Evolutionary conservation across 2,113 vertebrate species (phyloP).

Genomic region (Myxocyprinus asiaticus): DNA sequence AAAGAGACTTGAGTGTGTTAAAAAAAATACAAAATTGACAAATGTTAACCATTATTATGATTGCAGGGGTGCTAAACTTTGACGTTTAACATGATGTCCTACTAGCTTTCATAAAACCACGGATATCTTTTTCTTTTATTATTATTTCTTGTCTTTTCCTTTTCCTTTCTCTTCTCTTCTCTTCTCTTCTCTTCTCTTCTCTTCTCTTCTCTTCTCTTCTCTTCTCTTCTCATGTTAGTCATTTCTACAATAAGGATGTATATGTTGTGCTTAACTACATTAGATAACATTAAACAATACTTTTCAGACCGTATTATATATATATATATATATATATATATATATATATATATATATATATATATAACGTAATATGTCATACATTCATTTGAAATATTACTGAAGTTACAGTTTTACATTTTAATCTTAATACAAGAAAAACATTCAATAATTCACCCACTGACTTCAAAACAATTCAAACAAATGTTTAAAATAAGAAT

Average conservation of each 20-base stretch:
- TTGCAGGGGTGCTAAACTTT: no score
- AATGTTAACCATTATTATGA: no score
- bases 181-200: slow-evolving; percentile 25
- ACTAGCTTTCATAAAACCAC: no score
- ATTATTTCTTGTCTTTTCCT: neutral
- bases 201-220: slow-evolving; percentile 41
- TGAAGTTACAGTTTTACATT: neutral
- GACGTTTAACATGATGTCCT: no score
- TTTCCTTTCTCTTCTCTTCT: neutral
- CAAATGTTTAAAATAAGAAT: neutral
- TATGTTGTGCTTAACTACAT: no score
- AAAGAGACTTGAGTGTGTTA: neutral
- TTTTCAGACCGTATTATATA: no score
- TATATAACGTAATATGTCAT: no score
- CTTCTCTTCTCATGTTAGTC: neutral
- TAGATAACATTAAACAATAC: no score
- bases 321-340: no score
- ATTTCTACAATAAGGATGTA: neutral
- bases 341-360: no score
- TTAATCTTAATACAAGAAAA: neutral
- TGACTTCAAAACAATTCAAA: neutral
- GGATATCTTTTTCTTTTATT: no score
- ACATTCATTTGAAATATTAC: neutral
- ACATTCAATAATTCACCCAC: neutral
- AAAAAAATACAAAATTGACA: no score